Conservation (phyloP, 2,113 vertebrate species). For the Gavia stellata region DNA sequence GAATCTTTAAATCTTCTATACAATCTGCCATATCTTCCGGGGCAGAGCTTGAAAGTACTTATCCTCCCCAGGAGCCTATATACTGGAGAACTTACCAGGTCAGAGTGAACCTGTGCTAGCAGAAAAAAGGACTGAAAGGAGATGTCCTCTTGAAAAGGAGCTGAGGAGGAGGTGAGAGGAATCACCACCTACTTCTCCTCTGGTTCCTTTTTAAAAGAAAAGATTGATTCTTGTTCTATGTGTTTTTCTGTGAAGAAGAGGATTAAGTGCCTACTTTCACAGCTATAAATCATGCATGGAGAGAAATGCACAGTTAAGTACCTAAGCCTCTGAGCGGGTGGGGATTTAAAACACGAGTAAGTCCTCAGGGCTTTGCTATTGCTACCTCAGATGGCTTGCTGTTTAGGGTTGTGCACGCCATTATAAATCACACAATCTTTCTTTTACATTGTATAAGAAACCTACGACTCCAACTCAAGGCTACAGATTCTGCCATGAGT, state of each 20-base stretch:
- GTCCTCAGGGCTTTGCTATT: background rate
- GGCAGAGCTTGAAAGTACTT: background rate
- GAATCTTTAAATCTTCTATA: background rate
- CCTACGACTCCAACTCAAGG: background rate
- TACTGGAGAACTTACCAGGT: background rate
- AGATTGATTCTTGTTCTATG: background rate
- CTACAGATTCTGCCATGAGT: background rate
- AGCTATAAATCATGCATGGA: background rate
- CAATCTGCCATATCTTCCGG: background rate
- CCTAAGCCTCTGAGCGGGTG: background rate
- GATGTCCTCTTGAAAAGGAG: background rate
- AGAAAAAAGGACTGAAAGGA: background rate
- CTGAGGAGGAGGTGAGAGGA: slow-evolving; percentile 35
- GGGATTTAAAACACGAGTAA: background rate
- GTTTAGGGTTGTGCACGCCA: background rate
- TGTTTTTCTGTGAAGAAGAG: slow-evolving; percentile 13
- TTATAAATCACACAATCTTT: background rate
- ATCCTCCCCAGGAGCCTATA: background rate
- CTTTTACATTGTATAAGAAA: background rate
- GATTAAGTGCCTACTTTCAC: background rate
- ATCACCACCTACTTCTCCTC: slow-evolving; percentile 37
- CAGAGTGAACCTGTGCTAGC: background rate
- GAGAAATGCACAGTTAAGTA: slow-evolving; percentile 6
- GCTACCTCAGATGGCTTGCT: background rate
- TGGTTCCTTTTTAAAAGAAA: background rate